Evolutionary conservation across 2,888 invertebrate genomes (phyloP), one percentile per base, ranked within the genome.

Genomic region (Phlogophora meticulosa): DNA sequence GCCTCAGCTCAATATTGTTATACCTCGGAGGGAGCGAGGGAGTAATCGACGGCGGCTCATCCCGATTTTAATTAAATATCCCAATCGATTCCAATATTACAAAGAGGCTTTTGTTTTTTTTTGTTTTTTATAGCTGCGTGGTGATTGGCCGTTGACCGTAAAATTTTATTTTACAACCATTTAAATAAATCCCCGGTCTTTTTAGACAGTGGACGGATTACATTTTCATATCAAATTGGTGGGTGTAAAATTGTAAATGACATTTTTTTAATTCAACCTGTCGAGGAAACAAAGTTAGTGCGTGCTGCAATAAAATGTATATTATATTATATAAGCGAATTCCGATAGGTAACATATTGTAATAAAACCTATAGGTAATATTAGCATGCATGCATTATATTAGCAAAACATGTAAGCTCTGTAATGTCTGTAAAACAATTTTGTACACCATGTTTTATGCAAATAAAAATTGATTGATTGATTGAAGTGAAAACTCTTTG

Each of bases 31-130:
- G 45, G 58, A 60, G 59, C 64, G 72, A 73, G 72, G 71, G 76
- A 74, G 74, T 62, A 72, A 71, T 59, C 55, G 62, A 63, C 68
- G 45, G 63, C 38, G 36, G 77, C 58, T 70, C 70, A 72, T 74
- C 73, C 59, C 65, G 68, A 79, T 83, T 85, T 88, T 88, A 87
- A 89, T 89, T 87, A 88, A 87, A 88, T 82, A 85, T 58, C 72
- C 77, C 81, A 79, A 87, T 84, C 80, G 82, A 73, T 84, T 78
- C 76, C 80, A 71, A 75, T 80, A 82, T 81, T 78, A 82, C 82
- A 67, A 71, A 71, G 62, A 76, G 73, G 71, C 67, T 78, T 80
- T 85, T 81, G 73, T 84, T 85, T 83, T 82, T 83, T 84, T 84
- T 85, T 83, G 81, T 83, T 84, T 85, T 82, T 76, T 78, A 75